Conservation (phyloP, 2,797 vertebrate genomes). For the Smutsia temminckii region DNA sequence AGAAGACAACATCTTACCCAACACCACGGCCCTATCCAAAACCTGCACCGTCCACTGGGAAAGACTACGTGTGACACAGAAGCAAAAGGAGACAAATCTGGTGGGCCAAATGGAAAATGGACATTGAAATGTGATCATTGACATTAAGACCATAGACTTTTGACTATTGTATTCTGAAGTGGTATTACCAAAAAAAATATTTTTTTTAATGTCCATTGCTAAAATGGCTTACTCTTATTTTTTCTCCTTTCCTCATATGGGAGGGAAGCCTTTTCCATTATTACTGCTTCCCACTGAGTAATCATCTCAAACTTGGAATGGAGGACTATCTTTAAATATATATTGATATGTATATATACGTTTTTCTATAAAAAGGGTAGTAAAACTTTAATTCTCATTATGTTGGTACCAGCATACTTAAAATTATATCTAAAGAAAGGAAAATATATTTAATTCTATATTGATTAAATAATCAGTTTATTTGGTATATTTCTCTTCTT, state of each 20-base stretch:
- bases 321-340: conserved; percentile 21
- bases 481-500: conserved; percentile 6
- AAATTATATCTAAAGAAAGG: conserved; percentile 37
- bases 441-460: conserved; percentile 45
- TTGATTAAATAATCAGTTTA: conserved; percentile 44
- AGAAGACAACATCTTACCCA: conserved; percentile 86
- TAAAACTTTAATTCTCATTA: conserved; percentile 27
- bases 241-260: conserved; percentile 68
- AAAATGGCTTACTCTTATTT: conserved; percentile 65
- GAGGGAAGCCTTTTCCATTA: conserved; percentile 38
- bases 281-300: conserved; percentile 48
- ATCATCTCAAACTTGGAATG: conserved; percentile 15
- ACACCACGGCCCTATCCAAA: conserved; percentile 85
- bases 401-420: conserved; percentile 44
- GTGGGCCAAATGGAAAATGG: conserved; percentile 68
- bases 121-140: conserved; percentile 74
- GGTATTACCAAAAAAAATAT: conserved; percentile 53
- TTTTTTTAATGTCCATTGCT: conserved; percentile 80
- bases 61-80: conserved; percentile 89
- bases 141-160: conserved; percentile 59
- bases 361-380: conserved; percentile 71
- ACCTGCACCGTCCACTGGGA: conserved; percentile 83
- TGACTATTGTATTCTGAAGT: conserved; percentile 70
- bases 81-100: conserved; percentile 25
- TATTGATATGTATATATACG: conserved; percentile 70